phyloP scores from a whole-genome alignment of 1,140 invertebrate genomes.

The Ceratina calcarata region DNA sequence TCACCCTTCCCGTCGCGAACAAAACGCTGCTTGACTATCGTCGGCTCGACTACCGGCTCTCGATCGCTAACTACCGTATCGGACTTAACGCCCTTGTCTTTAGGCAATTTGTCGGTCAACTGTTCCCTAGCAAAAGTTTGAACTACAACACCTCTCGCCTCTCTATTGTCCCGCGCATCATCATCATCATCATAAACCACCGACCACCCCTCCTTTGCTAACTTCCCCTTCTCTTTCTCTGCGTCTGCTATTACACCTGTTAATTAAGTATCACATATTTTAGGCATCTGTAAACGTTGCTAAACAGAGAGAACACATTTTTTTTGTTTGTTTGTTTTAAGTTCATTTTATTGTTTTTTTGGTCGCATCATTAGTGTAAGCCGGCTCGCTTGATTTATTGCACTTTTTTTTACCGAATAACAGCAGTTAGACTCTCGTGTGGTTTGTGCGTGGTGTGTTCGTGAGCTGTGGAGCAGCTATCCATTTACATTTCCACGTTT shows the following conservation, averaged over 20 bases:
- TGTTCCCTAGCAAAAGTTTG: conserved; percentile 52
- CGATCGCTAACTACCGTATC: conserved; percentile 36
- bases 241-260: conserved; percentile 81
- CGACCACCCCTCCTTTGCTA: conserved; percentile 80
- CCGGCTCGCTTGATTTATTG: conserved; percentile 75
- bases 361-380: conserved; percentile 78
- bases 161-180: conserved; percentile 76
- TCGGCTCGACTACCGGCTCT: conserved; percentile 64
- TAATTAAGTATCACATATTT: conserved; percentile 80
- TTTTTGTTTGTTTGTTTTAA: conserved; percentile 68
- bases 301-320: conserved; percentile 68
- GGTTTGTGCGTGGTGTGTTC: conserved; percentile 76
- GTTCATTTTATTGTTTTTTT: conserved; percentile 65
- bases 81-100: conserved; percentile 29
- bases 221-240: conserved; percentile 80
- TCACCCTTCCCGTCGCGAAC: conserved; percentile 62
- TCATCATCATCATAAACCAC: conserved; percentile 76
- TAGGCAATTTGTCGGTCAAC: conserved; percentile 18
- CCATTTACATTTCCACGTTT: conserved; percentile 37
- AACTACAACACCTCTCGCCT: conserved; percentile 76
- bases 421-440: conserved; percentile 79
- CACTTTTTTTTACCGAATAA: conserved; percentile 67
- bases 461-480: conserved; percentile 79
- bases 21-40: conserved; percentile 61
- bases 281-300: conserved; percentile 76